phyloP scores from a whole-genome alignment of 2,888 invertebrate species.

The Habrosyne pyritoides region DNA sequence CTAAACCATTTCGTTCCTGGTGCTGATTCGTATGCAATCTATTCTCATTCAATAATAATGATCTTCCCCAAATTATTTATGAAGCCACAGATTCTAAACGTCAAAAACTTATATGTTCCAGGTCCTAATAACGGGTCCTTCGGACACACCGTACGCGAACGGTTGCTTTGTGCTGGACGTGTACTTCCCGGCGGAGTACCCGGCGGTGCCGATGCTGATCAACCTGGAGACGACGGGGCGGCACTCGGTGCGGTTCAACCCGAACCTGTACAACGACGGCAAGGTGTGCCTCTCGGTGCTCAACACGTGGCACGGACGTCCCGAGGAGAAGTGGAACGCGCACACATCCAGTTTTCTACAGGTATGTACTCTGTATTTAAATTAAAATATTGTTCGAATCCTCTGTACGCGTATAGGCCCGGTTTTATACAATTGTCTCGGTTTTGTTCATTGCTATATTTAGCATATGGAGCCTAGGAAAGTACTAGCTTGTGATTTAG shows the following conservation, averaged over 20 bases:
- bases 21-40: too few species aligned
- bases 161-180: slow-evolving; percentile 97
- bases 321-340: slow-evolving; percentile 98
- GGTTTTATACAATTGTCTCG: too few species aligned
- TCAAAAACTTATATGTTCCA: slow-evolving; percentile 57
- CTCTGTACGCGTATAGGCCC: too few species aligned
- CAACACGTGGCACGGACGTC: slow-evolving; percentile 98
- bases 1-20: too few species aligned
- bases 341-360: slow-evolving; percentile 97
- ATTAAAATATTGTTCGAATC: too few species aligned
- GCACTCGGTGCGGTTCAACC: slow-evolving; percentile 95
- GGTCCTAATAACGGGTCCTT: slow-evolving; percentile 96
- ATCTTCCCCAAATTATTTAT: too few species aligned
- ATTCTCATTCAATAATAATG: too few species aligned
- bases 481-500: too few species aligned
- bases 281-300: slow-evolving; percentile 96
- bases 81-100: too few species aligned
- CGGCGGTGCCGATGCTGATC: slow-evolving; percentile 93
- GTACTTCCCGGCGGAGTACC: slow-evolving; percentile 93
- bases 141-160: slow-evolving; percentile 95
- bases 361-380: slow-evolving; percentile 48
- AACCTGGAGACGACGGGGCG: slow-evolving; percentile 95
- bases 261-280: slow-evolving; percentile 97
- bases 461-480: too few species aligned
- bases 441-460: too few species aligned